Base-by-base conservation (phyloP, 2,888 invertebrate genomes). In the Xylocampa areola region DNA sequence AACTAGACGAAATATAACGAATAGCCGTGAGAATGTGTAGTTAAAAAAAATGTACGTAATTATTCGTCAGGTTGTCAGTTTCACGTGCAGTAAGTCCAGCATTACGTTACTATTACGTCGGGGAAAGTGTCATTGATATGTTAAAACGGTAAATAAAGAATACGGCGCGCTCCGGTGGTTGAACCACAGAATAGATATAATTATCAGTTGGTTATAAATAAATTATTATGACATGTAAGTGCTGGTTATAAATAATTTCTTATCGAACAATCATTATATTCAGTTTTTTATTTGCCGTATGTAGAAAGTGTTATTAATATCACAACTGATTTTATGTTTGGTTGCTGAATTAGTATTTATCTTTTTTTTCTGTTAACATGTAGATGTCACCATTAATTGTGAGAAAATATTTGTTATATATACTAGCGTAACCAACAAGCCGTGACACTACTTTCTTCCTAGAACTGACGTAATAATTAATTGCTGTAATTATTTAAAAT, bases 41-140 rank as follows among this genome's bases (percentile, higher is more conserved):
- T 35, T 43, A 36, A 49, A 35, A 67, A 49, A 65, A 54, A 65
- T 62, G 49, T 30, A 23, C 32, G 11, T 37, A 41, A 54, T 47
- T 41, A 47, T 47, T 52, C 47, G 32, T 48, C 16, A 11, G 32
- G 7, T 23, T 39, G 59, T 62, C 62, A 36, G 36, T 49, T 51
- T 36, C 17, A 71, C 50, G 60, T 51, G 41, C 33, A 44, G n/a
- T 36, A 32, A 49, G 52, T 40, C 40, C 39, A 54, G 41, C 62
- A 68, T 80, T 80, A 76, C 74, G 76, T 73, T 75, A 54, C 71
- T 62, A 85, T 87, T 88, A 86, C 84, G 81, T 78, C 66, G 66
- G 87, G 73, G 91, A 91, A 91, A 91, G 91, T 89, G 90, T 89
- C 90, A 90, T 87, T 88, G 90, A 90, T 91, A 90, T 88, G 87